Evolutionary conservation across 2,888 invertebrate species (phyloP), one percentile per base, ranked within the genome.

Genomic region (Sphaeridia pumilis): DNA sequence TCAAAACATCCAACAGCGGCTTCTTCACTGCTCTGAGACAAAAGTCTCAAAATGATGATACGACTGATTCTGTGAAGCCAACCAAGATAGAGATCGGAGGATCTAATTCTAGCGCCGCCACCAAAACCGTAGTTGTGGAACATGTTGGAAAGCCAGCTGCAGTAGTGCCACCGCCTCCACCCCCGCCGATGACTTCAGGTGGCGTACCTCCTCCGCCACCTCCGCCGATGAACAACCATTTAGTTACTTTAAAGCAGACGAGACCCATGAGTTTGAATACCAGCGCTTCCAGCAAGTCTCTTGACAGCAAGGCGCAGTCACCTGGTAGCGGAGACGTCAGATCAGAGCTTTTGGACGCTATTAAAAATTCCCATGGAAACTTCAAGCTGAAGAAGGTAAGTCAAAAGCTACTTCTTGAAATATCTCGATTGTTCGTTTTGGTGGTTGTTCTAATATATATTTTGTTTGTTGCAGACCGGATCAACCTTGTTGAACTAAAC

Each of bases 291-390:
- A 20, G 14, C 10, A 49, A 46, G 27, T 14, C 46, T 17, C 28
- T 28, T 17, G 31, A 44, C 12, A 27, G 27, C 12, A 2, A 34
- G 20, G n/a, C 34, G n/a, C 44, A 44, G 4, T 54, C 57, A 2
- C 57, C 63, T 2, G 50, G 55, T 45, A 64, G 52, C 51, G 52
- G 46, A 2, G 82, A 84, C 69, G 75, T 80, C 0, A 73, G 83
- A 43, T 78, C 81, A 61, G 76, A 79, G 65, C 71, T 87, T 28
- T 71, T 86, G 69, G 76, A 78, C 46, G 81, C 83, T 20, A 86
- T 86, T 66, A 73, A 83, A 58, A 80, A 76, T 67, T 84, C 84
- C 59, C 81, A 82, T 49, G 73, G 73, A 41, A 62, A 64, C 31
- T 65, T 65, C 47, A 59, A 57, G 17, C 54, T 64, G 24, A 60